Evolutionary conservation across 2,888 invertebrate species (phyloP), one percentile per base, ranked within the genome.

Genomic region (Agriopis marginaria): DNA sequence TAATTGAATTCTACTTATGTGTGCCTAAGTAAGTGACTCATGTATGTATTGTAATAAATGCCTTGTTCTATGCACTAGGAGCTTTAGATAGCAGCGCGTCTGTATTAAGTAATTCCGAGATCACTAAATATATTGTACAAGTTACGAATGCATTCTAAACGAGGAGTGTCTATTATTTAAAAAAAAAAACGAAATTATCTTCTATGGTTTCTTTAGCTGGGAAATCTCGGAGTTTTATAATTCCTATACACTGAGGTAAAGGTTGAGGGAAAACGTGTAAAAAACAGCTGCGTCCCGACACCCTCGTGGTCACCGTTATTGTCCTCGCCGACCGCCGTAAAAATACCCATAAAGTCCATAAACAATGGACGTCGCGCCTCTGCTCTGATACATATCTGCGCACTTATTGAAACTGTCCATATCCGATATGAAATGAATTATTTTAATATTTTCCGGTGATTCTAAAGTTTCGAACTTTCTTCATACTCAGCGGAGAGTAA

Each of bases 271-370:
- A 84, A 88, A 85, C 88, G 89, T 93, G 93, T 94, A 96, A 96
- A 96, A 95, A 95, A 94, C 95, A 95, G 95, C 95, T 95, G 95
- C 92, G 92, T 79, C 82, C 82, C 80, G 86, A 84, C 91, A 87
- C 93, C 91, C 91, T 87, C 85, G 87, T 86, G 89, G 90, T 89
- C 88, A 86, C 89, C 88, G 87, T 90, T 91, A 90, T 88, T 89
- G 87, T 86, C 85, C 84, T 86, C 84, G 80, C 81, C 82, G 78
- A 82, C 82, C 87, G 83, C 78, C 77, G 75, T 92, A 90, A 91
- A 92, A 91, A 90, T 86, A 87, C 84, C 90, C 89, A 92, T 92
- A 93, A 93, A 92, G 85, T 83, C 90, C 89, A 92, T 92, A 93
- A 93, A 92, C 86, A 83, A 85, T 81, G 77, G 70, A 75, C 75